Evolutionary conservation across 2,797 vertebrate species (phyloP).

Genomic region (Hyperoplus immaculatus): DNA sequence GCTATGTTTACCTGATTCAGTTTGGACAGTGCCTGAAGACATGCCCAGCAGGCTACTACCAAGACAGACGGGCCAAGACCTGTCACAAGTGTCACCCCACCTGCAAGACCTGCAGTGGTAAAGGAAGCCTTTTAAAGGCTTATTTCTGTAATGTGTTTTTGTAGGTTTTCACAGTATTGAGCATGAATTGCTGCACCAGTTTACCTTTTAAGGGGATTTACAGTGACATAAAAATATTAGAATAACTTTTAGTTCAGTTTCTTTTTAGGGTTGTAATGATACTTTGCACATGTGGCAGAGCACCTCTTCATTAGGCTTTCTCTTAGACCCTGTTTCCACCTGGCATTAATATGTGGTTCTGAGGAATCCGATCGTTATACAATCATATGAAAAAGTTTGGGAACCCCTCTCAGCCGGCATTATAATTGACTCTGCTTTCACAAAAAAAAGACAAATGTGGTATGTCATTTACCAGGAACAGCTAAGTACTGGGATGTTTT

Average conservation of each 20-base stretch:
- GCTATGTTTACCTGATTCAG: constrained; percentile 84
- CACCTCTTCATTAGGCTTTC: neutral
- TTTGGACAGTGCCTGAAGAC: constrained; percentile 79
- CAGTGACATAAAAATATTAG: neutral
- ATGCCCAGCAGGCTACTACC: constrained; percentile 87
- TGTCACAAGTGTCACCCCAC: constrained; percentile 90
- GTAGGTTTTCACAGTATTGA: neutral
- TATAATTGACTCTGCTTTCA: no score
- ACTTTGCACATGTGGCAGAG: neutral
- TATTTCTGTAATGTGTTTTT: constrained; percentile 1
- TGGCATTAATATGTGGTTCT: no score
- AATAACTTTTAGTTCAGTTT: neutral
- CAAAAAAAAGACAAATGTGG: no score
- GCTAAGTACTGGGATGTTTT: no score
- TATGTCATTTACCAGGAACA: no score
- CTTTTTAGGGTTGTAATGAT: neutral
- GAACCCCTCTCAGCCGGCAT: no score
- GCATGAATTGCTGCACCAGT: neutral
- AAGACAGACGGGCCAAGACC: constrained; percentile 54
- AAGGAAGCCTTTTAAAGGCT: neutral
- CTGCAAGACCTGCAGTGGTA: constrained; percentile 83
- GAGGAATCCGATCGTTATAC: no score
- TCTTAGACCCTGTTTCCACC: no score
- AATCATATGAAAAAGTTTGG: no score
- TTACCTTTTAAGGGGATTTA: neutral